phyloP scores from a whole-genome alignment of 1,140 invertebrate genomes.

The Pogonognathellus flavescens region DNA sequence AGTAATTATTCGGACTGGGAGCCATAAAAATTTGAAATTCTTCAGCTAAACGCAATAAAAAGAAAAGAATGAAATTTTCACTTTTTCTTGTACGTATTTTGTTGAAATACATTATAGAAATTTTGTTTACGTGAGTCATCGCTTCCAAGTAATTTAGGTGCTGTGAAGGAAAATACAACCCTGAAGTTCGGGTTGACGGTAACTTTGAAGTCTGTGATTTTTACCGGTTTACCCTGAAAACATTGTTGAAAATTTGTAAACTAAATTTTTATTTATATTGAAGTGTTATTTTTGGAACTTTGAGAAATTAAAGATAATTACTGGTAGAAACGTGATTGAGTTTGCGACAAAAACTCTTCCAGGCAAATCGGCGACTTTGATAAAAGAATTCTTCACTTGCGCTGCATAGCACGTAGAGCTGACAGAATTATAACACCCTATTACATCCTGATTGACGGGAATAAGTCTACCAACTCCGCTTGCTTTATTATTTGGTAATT shows the following conservation, averaged over 20 bases:
- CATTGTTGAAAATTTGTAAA: no score
- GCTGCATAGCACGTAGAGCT: neutral
- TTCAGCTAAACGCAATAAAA: constrained; percentile 9
- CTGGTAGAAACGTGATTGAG: constrained; percentile 1
- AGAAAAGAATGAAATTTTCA: neutral
- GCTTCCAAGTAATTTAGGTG: constrained; percentile 51
- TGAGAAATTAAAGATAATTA: neutral
- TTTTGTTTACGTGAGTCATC: constrained; percentile 46
- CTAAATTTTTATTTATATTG: no score
- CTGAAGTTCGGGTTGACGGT: neutral
- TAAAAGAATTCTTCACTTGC: neutral
- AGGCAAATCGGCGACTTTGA: neutral
- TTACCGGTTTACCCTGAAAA: constrained; percentile 46
- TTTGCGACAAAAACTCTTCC: constrained; percentile 46
- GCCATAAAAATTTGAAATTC: constrained; percentile 58
- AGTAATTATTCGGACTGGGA: constrained; percentile 49
- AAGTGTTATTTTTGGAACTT: neutral
- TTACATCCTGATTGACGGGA: neutral
- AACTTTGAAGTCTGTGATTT: constrained; percentile 56
- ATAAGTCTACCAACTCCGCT: neutral
- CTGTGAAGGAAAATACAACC: constrained; percentile 53
- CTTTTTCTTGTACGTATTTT: neutral
- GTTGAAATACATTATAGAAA: constrained; percentile 3
- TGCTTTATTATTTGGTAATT: neutral
- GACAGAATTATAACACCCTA: constrained; percentile 4